Conservation (phyloP, 2,888 invertebrate species). For the Eupithecia subumbrata region DNA sequence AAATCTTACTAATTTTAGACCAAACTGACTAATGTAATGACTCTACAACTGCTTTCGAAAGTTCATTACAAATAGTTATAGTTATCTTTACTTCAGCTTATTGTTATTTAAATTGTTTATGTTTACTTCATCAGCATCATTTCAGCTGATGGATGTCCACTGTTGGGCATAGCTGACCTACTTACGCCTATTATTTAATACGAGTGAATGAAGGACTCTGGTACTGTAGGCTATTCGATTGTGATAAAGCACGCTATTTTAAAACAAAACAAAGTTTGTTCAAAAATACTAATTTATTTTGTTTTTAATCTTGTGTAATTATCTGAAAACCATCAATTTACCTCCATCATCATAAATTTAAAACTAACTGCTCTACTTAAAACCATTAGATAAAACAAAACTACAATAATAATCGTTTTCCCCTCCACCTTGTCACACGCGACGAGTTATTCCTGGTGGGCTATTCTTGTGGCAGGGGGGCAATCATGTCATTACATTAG, state of each 20-base stretch:
- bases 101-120: too few species aligned
- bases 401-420: not conserved
- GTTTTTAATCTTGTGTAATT: not conserved
- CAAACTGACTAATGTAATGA: slow-evolving; percentile 30
- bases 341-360: not conserved
- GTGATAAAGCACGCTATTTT: not conserved
- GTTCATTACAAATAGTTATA: slow-evolving; percentile 14
- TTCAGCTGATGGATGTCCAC: not conserved
- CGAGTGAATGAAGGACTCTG: not conserved
- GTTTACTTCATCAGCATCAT: not conserved
- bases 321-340: not conserved
- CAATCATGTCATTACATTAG: slow-evolving; percentile 78
- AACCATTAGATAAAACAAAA: slow-evolving; percentile 4
- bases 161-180: not conserved
- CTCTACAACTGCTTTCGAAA: slow-evolving; percentile 23
- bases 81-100: not conserved
- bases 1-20: slow-evolving; percentile 39
- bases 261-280: not conserved
- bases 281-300: not conserved
- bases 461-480: slow-evolving; percentile 66
- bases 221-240: not conserved
- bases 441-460: slow-evolving; percentile 58
- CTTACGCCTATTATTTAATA: not conserved
- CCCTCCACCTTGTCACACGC: slow-evolving; percentile 46
- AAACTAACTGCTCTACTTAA: not conserved